A percentile compares a stretch with the other conserved stretches of the same genome.
These are phyloP conservation scores for Bryconaethiops microstoma DNA, from an alignment of 2,797 vertebrate species.

Conservation along the genomic window DNA sequence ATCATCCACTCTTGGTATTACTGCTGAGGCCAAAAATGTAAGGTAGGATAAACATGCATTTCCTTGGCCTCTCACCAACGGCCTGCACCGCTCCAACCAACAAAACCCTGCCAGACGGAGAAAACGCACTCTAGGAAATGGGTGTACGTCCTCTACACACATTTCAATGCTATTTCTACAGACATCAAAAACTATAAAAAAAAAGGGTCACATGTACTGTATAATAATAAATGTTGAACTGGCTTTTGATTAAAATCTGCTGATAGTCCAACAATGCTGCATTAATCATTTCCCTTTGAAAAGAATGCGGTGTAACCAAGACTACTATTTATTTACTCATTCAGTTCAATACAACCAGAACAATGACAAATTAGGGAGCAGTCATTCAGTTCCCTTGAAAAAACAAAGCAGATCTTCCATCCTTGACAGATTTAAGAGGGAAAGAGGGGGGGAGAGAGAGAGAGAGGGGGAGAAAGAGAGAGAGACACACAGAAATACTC, in stretches of 20 bases:
- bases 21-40: slow-evolving; percentile 24
- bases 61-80: slow-evolving; percentile 61
- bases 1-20: slow-evolving; percentile 32
- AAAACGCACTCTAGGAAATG: slow-evolving; percentile 26
- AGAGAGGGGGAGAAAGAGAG: slow-evolving; percentile 32
- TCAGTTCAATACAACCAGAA: slow-evolving; percentile 45
- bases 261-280: slow-evolving; percentile 63
- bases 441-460: slow-evolving; percentile 27
- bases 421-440: slow-evolving; percentile 43
- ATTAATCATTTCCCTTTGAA: slow-evolving; percentile 70
- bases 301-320: slow-evolving; percentile 34
- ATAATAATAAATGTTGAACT: slow-evolving; percentile 71
- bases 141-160: slow-evolving; percentile 6
- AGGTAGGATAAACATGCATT: slow-evolving; percentile 43
- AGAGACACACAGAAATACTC: slow-evolving; percentile 38
- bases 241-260: slow-evolving; percentile 62
- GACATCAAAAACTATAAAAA: slow-evolving; percentile 54
- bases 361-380: slow-evolving; percentile 41
- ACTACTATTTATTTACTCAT: slow-evolving; percentile 44
- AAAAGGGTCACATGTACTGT: slow-evolving; percentile 22
- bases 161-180: background rate
- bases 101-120: slow-evolving; percentile 55
- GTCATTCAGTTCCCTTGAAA: slow-evolving; percentile 22
- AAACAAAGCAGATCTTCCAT: slow-evolving; percentile 40
- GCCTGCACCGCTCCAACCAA: slow-evolving; percentile 66